These are phyloP conservation scores for Tapirus indicus DNA, from an alignment of 2,797 vertebrate genomes.

Conservation along the genomic window DNA sequence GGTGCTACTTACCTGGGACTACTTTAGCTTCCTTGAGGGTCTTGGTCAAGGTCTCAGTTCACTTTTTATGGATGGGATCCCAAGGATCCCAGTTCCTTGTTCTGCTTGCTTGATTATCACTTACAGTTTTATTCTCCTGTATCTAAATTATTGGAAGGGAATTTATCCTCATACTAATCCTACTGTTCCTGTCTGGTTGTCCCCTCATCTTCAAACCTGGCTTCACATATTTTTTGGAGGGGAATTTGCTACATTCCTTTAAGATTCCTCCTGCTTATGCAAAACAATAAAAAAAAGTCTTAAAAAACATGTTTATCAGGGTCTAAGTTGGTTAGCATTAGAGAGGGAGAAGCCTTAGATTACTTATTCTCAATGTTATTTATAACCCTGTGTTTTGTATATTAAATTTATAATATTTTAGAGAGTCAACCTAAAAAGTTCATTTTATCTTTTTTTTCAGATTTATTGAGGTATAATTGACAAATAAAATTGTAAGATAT, in stretches of 20 bases:
- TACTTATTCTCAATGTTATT: background rate
- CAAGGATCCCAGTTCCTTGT: background rate
- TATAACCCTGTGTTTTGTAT: background rate
- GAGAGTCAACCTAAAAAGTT: background rate
- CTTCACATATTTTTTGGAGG: background rate
- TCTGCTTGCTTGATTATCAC: background rate
- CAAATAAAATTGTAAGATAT: background rate
- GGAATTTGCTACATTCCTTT: background rate
- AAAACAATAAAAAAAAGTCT: background rate
- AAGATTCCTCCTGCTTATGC: background rate
- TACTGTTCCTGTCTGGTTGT: background rate
- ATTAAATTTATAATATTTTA: background rate
- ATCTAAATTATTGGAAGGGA: background rate
- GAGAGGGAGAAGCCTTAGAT: background rate
- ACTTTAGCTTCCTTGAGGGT: background rate
- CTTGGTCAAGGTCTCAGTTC: background rate
- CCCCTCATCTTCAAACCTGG: background rate
- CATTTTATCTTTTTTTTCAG: background rate
- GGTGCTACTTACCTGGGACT: background rate
- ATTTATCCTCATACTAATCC: background rate
- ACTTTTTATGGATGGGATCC: background rate
- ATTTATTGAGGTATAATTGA: background rate
- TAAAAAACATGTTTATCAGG: background rate
- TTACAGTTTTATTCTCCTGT: background rate
- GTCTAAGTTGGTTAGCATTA: background rate